Evolutionary conservation across 92 coral and sea anemone genomes (phyloP).

Genomic region (Phenganax stokvisi): DNA sequence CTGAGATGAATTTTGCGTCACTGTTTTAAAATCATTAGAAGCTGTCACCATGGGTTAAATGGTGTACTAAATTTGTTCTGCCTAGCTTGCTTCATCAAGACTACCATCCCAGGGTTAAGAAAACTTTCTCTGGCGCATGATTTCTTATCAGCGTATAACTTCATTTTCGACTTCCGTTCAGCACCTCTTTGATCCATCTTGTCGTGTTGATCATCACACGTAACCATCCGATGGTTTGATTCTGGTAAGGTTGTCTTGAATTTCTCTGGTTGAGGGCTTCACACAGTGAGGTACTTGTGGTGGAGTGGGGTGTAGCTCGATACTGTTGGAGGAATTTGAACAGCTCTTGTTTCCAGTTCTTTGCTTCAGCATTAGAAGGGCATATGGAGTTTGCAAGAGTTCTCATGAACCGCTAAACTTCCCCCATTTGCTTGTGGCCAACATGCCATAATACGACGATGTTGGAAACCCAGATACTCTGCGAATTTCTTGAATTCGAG

Average conservation of each 20-base stretch:
- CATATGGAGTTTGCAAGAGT: conserved; percentile 20
- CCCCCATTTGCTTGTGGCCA: conserved; percentile 38
- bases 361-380: conserved; percentile 10
- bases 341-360: conserved; percentile 43
- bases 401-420: conserved; percentile 37
- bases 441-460: conserved; percentile 30
- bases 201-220: background rate
- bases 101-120: background rate
- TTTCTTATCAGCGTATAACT: background rate
- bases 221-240: background rate
- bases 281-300: conserved; percentile 34
- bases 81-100: background rate
- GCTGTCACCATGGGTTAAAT: too few species aligned
- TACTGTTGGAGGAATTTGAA: conserved; percentile 43
- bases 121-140: background rate
- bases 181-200: background rate
- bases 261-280: background rate
- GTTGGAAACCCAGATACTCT: conserved; percentile 32
- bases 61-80: too few species aligned
- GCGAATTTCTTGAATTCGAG: conserved; percentile 21
- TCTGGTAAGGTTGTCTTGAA: background rate
- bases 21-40: too few species aligned
- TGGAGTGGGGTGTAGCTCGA: conserved; percentile 39
- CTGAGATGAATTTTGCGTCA: too few species aligned
- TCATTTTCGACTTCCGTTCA: background rate